phyloP scores from a whole-genome alignment of 2,888 invertebrate species.

The Dryocosmus kuriphilus region DNA sequence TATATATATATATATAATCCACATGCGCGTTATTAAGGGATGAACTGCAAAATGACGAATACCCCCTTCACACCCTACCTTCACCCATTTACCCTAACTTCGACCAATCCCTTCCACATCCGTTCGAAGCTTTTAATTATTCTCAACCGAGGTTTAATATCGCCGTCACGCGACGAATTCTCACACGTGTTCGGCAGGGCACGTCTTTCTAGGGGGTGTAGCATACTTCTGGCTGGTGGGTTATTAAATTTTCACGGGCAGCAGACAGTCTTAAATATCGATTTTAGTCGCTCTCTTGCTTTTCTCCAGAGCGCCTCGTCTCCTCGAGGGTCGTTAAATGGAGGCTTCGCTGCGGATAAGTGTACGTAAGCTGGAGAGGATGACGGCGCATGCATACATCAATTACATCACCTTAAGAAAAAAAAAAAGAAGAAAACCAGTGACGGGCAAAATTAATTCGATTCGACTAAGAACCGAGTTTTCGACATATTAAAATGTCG shows the following conservation, averaged over 20 bases:
- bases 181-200: slow-evolving; percentile 65
- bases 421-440: background rate
- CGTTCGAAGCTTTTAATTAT: slow-evolving; percentile 68
- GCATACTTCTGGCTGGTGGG: slow-evolving; percentile 60
- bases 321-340: slow-evolving; percentile 7
- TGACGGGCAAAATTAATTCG: no score
- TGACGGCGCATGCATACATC: slow-evolving; percentile 10
- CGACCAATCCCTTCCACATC: slow-evolving; percentile 44
- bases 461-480: no score
- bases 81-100: background rate
- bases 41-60: slow-evolving; percentile 61
- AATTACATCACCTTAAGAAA: background rate
- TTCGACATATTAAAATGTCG: no score
- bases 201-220: slow-evolving; percentile 60
- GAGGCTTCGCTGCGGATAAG: slow-evolving; percentile 7
- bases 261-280: slow-evolving; percentile 70
- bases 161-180: slow-evolving; percentile 63
- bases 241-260: slow-evolving; percentile 71
- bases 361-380: slow-evolving; percentile 11
- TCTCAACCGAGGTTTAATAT: slow-evolving; percentile 69
- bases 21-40: slow-evolving; percentile 63
- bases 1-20: slow-evolving; percentile 57
- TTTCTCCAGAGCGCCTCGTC: slow-evolving; percentile 22
- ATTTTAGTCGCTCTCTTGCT: slow-evolving; percentile 56
- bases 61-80: slow-evolving; percentile 46